Percentiles rank a stretch among this genome's conserved stretches.
phyloP scores from a whole-genome alignment of 2,113 vertebrate species.

The Apteryx owenii region DNA sequence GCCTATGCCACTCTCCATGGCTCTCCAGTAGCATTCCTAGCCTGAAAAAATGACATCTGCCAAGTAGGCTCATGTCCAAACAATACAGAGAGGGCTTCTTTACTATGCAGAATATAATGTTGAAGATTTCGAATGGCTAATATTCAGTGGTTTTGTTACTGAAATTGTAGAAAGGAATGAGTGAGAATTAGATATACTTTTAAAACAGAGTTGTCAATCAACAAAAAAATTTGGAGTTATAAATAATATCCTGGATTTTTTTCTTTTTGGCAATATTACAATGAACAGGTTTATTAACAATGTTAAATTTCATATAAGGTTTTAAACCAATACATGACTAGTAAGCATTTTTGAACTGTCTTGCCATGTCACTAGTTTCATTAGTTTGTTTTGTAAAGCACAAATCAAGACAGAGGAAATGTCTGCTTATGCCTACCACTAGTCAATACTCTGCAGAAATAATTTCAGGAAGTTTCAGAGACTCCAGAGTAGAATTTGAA shows the following conservation, averaged over 20 bases:
- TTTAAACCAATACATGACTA: neutral
- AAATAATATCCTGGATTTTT: neutral
- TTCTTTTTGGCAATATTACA: neutral
- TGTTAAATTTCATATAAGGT: neutral
- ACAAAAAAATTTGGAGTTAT: neutral
- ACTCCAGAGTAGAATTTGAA: neutral
- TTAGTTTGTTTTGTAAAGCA: slow-evolving; percentile 1
- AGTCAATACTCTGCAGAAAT: neutral
- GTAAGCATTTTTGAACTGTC: neutral
- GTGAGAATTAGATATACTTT: neutral
- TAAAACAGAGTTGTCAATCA: neutral
- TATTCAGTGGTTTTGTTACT: neutral
- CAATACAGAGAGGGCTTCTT: neutral
- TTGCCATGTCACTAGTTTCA: neutral
- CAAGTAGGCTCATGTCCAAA: neutral
- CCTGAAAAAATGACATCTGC: neutral
- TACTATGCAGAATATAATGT: neutral
- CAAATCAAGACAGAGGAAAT: neutral
- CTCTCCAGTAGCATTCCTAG: neutral
- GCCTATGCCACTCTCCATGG: neutral
- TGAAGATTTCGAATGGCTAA: neutral
- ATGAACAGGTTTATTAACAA: neutral
- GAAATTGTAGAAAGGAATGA: neutral
- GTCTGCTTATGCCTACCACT: neutral
- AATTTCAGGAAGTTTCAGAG: neutral